Percentiles rank a stretch among this genome's conserved stretches.
Conservation (phyloP, 2,888 invertebrate genomes). For the Tryphoninae sp. region DNA sequence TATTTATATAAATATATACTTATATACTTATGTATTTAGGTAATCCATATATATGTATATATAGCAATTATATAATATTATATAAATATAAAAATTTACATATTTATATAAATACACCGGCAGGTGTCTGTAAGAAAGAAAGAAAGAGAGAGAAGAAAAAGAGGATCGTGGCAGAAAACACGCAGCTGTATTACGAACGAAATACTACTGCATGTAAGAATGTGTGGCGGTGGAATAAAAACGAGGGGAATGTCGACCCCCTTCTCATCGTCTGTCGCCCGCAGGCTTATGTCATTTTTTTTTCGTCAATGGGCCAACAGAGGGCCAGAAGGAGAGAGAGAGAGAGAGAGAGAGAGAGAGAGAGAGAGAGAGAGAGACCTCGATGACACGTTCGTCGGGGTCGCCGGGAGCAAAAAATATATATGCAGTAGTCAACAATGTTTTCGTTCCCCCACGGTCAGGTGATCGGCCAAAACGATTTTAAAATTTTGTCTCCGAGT, state of each 20-base stretch:
- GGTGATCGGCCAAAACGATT: conserved; percentile 33
- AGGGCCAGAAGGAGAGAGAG: conserved; percentile 24
- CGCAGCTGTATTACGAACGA: conserved; percentile 38
- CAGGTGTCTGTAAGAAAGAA: conserved; percentile 58
- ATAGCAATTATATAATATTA: background rate
- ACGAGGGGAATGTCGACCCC: conserved; percentile 61
- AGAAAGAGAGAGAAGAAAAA: conserved; percentile 50
- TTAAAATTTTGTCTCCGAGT: conserved; percentile 8
- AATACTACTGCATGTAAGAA: conserved; percentile 55
- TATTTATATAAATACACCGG: conserved; percentile 6
- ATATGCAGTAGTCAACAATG: conserved; percentile 39
- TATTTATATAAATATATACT: too few relatives aligned
- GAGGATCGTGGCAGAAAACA: conserved; percentile 41
- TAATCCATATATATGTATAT: background rate
- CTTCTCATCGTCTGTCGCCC: conserved; percentile 49
- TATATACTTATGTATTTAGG: too few relatives aligned
- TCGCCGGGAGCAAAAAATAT: conserved; percentile 40
- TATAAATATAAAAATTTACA: background rate
- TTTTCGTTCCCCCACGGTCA: conserved; percentile 45
- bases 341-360: conserved; percentile 10
- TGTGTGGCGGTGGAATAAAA: conserved; percentile 59
- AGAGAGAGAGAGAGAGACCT: conserved; percentile 13
- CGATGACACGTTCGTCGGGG: conserved; percentile 58
- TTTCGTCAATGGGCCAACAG: conserved; percentile 19
- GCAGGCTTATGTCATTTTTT: conserved; percentile 40